Evolutionary conservation across 2,797 vertebrate species (phyloP).

Genomic region (Falco cherrug): DNA sequence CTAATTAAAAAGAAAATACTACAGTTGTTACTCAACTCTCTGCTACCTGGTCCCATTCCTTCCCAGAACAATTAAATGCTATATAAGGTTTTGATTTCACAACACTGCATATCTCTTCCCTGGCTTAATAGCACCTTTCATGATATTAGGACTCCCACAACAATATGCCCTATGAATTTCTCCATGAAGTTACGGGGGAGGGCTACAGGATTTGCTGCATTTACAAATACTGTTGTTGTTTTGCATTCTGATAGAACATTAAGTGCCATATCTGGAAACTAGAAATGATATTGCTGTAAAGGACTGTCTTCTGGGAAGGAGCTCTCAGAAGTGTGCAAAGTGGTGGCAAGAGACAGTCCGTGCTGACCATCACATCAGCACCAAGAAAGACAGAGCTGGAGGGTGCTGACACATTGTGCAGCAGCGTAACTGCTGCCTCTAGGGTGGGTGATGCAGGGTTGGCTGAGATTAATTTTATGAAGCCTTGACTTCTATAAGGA

Average conservation of each 20-base stretch:
- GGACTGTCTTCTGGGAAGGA: neutral
- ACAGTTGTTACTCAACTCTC: neutral
- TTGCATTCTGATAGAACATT: neutral
- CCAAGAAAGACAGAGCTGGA: neutral
- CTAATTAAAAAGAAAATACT: neutral
- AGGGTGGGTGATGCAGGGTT: neutral
- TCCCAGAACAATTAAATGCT: neutral
- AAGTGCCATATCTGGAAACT: neutral
- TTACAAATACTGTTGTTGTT: neutral
- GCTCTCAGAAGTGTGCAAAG: neutral
- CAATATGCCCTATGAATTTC: neutral
- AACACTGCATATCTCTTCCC: neutral
- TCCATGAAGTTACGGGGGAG: neutral
- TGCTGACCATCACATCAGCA: neutral
- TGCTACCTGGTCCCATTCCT: neutral
- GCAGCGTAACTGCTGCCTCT: neutral
- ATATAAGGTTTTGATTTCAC: neutral
- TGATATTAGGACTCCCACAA: neutral
- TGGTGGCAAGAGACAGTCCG: neutral
- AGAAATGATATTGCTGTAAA: neutral
- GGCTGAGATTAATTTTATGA: neutral
- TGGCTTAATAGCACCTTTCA: neutral
- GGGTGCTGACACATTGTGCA: neutral
- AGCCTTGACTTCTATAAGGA: neutral
- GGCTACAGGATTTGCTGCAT: neutral